These are phyloP conservation scores for Coleophora deauratella DNA, from an alignment of 2,888 invertebrate genomes.

Conservation along the genomic window DNA sequence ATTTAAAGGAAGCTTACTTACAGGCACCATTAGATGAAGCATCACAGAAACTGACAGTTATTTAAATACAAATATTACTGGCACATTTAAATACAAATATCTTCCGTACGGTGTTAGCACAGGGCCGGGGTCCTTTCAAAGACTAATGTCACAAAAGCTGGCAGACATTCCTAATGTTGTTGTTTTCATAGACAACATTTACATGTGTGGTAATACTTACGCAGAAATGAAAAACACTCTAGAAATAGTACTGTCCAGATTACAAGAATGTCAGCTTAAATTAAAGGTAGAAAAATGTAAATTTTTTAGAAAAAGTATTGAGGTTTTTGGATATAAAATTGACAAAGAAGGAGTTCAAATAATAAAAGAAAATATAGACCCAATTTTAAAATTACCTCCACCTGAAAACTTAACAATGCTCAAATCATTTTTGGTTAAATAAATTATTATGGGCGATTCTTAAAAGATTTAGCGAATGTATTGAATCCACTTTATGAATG, in stretches of 20 bases:
- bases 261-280: slow-evolving; percentile 4
- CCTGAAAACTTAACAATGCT: slow-evolving; percentile 7
- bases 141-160: slow-evolving; percentile 10
- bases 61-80: slow-evolving; percentile 11
- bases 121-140: no score
- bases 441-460: slow-evolving; percentile 8
- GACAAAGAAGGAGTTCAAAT: not conserved
- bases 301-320: slow-evolving; percentile 4
- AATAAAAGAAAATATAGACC: not conserved
- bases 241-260: not conserved
- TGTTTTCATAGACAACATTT: slow-evolving; percentile 9
- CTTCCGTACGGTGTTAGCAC: no score
- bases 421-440: slow-evolving; percentile 8
- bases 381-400: not conserved
- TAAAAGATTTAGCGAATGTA: slow-evolving; percentile 8
- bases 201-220: not conserved
- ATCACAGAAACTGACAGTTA: slow-evolving; percentile 7
- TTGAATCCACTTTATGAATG: slow-evolving; percentile 4
- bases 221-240: not conserved
- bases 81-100: slow-evolving; percentile 11
- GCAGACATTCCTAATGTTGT: slow-evolving; percentile 1
- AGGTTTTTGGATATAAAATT: slow-evolving; percentile 7
- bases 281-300: slow-evolving; percentile 8
- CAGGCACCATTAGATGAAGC: no score
- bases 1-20: no score